A percentile compares a stretch with the other conserved stretches of the same genome.
Conservation (phyloP, 2,888 invertebrate species). For the Netelia virgata region DNA sequence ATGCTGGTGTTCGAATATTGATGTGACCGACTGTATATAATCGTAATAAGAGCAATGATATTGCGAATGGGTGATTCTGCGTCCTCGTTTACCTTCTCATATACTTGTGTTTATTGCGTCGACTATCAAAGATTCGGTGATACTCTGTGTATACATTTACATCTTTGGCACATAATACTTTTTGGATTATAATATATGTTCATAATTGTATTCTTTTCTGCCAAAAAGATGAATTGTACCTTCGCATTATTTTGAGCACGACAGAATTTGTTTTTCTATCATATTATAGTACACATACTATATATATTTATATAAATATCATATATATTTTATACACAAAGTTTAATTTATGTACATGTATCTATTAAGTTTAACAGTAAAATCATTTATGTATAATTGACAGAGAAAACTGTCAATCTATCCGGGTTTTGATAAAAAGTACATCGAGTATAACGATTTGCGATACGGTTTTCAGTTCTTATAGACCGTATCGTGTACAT, state of each 20-base stretch:
- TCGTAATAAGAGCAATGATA: too few relatives aligned
- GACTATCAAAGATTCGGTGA: slow-evolving; percentile 38
- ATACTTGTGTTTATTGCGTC: slow-evolving; percentile 39
- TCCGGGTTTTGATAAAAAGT: not conserved
- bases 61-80: too few relatives aligned
- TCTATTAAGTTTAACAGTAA: slow-evolving; percentile 10
- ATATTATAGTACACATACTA: not conserved
- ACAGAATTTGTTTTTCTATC: not conserved
- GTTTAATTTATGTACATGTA: slow-evolving; percentile 52
- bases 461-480: not conserved
- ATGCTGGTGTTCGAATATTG: too few relatives aligned
- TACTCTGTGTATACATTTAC: slow-evolving; percentile 42
- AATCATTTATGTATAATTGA: slow-evolving; percentile 22
- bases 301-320: slow-evolving; percentile 2
- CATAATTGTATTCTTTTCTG: slow-evolving; percentile 15
- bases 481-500: slow-evolving; percentile 6
- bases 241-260: slow-evolving; percentile 11
- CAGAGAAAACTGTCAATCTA: not conserved
- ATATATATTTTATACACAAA: slow-evolving; percentile 53
- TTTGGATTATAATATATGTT: slow-evolving; percentile 36
- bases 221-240: slow-evolving; percentile 19
- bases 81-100: not conserved
- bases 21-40: too few relatives aligned
- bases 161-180: slow-evolving; percentile 69
- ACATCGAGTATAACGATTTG: not conserved